Base-by-base conservation (phyloP, 2,797 vertebrate genomes). In the Uromys caudimaculatus region DNA sequence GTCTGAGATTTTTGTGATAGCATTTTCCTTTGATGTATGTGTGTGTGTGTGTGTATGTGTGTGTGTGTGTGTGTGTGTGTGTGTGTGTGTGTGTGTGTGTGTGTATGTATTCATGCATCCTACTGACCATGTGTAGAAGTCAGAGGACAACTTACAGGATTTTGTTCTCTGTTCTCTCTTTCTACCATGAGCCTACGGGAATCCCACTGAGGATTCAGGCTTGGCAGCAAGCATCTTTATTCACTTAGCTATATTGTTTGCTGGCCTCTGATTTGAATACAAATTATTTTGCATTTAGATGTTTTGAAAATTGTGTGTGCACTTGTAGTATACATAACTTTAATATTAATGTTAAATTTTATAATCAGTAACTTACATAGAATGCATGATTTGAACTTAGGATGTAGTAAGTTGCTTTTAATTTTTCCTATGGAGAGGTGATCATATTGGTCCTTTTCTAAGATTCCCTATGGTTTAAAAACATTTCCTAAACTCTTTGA, bases 221-320 rank as follows among this genome's bases (percentile, higher is more conserved):
- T 50, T 85, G 41, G 6, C 6, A 64, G 41, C 41, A 85, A 4
- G 29, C 44, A 24, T 50, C 44, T 67, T 67, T 14, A 50, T 24
- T 50, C 19, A n/a, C 41, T 24, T 29, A 85, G 11, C 9, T 50
- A 24, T 50, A 47, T 67, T 85, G 60, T 19, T 67, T 27, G 10
- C 29, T 16, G 3, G 41, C 12, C 38, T 93, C 89, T 81, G 44
- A 90, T 78, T 95, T 23, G 50, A 81, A 77, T 88, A 75, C 35
- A 71, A 84, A 71, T 54, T n/a, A 16, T 91, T 81, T 78, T 83
- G 16, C n/a, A 88, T 82, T 93, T 90, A 77, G 60, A 67, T 92
- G 11, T 62, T 94, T 96, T 90, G 91, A 81, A 91, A 94, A 79
- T 83, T 56, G 93, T 24, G 23, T 17, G 8, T 56, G 35, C 60